Percentiles rank a stretch among this genome's conserved stretches.
Evolutionary conservation across 2,113 vertebrate species (phyloP).

Genomic region (Etia nguti): DNA sequence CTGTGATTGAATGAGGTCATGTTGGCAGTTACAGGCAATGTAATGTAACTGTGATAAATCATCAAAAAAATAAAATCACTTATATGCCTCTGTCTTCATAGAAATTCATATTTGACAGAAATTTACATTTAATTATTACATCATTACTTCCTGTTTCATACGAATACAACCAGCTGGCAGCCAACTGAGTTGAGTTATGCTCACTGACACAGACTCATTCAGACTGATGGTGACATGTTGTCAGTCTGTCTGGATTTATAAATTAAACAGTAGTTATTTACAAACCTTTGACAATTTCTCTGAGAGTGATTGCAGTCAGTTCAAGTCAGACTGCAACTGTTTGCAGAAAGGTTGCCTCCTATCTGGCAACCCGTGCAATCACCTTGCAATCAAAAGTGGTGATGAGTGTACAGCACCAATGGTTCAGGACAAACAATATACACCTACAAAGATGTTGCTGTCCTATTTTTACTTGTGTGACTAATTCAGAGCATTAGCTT

Average conservation of each 20-base stretch:
- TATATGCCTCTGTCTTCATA: background rate
- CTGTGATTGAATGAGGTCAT: background rate
- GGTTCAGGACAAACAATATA: background rate
- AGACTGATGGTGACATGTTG: no score
- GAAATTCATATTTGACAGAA: background rate
- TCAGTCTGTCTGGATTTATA: background rate
- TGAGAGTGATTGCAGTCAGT: background rate
- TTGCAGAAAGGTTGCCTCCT: background rate
- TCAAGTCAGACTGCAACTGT: background rate
- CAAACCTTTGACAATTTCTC: background rate
- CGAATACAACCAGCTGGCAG: background rate
- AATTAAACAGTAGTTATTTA: background rate
- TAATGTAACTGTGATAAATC: background rate
- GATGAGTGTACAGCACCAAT: background rate
- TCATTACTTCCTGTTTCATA: background rate
- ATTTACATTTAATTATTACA: background rate
- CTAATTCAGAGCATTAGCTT: background rate
- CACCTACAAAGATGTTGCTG: background rate
- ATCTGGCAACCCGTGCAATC: background rate
- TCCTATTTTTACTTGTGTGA: background rate
- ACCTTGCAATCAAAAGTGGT: background rate
- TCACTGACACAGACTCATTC: background rate
- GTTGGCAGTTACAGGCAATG: background rate
- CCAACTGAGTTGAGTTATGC: background rate
- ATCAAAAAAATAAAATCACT: background rate